phyloP scores from a whole-genome alignment of 2,888 invertebrate species.

The Epistrophe eligans region DNA sequence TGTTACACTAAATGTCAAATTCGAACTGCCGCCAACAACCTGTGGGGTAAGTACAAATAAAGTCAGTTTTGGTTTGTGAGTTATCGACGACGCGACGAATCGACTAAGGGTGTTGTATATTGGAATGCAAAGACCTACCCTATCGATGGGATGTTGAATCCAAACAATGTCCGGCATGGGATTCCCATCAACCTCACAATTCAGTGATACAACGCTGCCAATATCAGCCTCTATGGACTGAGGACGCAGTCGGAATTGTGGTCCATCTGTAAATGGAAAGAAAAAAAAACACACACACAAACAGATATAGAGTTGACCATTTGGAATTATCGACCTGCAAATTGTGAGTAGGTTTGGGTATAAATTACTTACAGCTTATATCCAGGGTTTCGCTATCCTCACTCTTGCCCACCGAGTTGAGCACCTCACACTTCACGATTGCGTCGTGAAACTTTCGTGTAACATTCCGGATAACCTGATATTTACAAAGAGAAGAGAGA shows the following conservation, averaged over 20 bases:
- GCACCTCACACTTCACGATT: slow-evolving; percentile 95
- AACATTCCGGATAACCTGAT: slow-evolving; percentile 90
- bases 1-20: slow-evolving; percentile 91
- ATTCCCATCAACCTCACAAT: slow-evolving; percentile 96
- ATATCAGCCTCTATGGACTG: slow-evolving; percentile 92
- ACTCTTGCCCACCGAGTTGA: slow-evolving; percentile 96
- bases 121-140: slow-evolving; percentile 82
- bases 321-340: slow-evolving; percentile 29
- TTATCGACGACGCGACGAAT: not conserved
- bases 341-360: not conserved
- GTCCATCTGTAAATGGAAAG: slow-evolving; percentile 88
- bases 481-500: slow-evolving; percentile 58
- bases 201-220: slow-evolving; percentile 91
- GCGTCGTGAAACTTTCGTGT: slow-evolving; percentile 93
- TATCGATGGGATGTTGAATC: slow-evolving; percentile 92
- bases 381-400: slow-evolving; percentile 94
- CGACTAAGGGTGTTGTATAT: not conserved
- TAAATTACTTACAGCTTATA: slow-evolving; percentile 92
- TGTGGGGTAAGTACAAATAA: slow-evolving; percentile 77
- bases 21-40: slow-evolving; percentile 90
- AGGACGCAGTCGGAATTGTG: slow-evolving; percentile 91
- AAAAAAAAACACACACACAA: slow-evolving; percentile 44
- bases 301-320: slow-evolving; percentile 36
- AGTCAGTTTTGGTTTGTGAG: slow-evolving; percentile 11
- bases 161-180: slow-evolving; percentile 95